Evolutionary conservation across 2,888 invertebrate genomes (phyloP).

Genomic region (Anthoptus insignis): DNA sequence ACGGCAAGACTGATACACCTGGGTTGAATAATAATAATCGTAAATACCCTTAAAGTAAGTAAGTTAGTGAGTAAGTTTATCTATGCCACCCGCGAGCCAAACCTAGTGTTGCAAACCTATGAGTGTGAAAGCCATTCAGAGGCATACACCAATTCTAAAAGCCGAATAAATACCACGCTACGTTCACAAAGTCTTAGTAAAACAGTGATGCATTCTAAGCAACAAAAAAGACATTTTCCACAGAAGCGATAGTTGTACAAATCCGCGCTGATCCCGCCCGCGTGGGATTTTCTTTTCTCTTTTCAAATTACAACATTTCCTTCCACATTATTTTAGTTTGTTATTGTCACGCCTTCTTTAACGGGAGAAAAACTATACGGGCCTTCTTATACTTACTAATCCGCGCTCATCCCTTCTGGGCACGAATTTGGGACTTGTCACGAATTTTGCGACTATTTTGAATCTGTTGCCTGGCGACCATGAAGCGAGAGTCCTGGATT

Average conservation of each 20-base stretch:
- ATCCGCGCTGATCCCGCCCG: neutral
- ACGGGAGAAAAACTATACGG: neutral
- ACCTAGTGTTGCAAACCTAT: too few species aligned
- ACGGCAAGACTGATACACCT: too few species aligned
- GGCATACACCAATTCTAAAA: neutral
- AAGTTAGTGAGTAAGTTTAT: too few species aligned
- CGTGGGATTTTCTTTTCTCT: neutral
- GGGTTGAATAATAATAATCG: too few species aligned
- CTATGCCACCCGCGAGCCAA: too few species aligned
- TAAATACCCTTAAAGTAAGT: too few species aligned
- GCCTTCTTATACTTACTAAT: neutral
- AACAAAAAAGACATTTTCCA: neutral
- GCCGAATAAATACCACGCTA: neutral
- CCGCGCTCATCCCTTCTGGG: neutral
- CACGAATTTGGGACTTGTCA: neutral
- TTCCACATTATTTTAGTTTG: conserved; percentile 4
- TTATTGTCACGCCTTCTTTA: neutral
- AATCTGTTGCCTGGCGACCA: too few species aligned
- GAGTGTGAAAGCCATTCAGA: neutral
- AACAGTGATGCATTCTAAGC: neutral
- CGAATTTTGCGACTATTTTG: too few species aligned
- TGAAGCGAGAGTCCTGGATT: too few species aligned
- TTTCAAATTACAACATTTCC: conserved; percentile 4
- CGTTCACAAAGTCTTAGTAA: neutral
- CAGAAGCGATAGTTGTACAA: neutral